These are phyloP conservation scores for Cephalotes varians DNA, from an alignment of 2,888 invertebrate genomes.

Conservation along the genomic window DNA sequence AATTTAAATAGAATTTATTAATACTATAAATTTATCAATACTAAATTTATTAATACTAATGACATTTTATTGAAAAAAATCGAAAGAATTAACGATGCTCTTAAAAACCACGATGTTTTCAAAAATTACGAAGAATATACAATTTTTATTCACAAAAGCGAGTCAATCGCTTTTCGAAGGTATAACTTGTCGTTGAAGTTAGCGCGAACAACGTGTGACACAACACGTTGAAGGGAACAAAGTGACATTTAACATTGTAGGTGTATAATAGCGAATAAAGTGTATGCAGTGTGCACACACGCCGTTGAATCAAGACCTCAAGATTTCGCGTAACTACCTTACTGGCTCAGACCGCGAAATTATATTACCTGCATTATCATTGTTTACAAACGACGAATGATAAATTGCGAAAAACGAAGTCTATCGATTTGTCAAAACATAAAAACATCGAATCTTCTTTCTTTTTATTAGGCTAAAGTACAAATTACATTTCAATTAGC, in stretches of 20 bases:
- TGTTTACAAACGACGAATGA: neutral
- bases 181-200: slow-evolving; percentile 19
- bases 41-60: neutral
- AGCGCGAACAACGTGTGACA: neutral
- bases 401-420: neutral
- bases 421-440: neutral
- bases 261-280: slow-evolving; percentile 12
- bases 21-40: neutral
- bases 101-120: neutral
- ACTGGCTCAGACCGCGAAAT: neutral
- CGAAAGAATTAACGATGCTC: neutral
- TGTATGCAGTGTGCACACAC: neutral
- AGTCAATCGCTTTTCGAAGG: slow-evolving; percentile 1
- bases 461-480: neutral
- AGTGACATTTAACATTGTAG: slow-evolving; percentile 3
- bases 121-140: neutral
- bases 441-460: neutral
- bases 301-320: neutral
- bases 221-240: neutral
- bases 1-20: neutral
- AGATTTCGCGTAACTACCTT: neutral
- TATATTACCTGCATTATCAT: neutral
- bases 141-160: neutral
- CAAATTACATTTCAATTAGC: neutral
- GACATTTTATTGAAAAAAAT: neutral